phyloP scores from a whole-genome alignment of 2,113 vertebrate species.

The Prunella himalayana region DNA sequence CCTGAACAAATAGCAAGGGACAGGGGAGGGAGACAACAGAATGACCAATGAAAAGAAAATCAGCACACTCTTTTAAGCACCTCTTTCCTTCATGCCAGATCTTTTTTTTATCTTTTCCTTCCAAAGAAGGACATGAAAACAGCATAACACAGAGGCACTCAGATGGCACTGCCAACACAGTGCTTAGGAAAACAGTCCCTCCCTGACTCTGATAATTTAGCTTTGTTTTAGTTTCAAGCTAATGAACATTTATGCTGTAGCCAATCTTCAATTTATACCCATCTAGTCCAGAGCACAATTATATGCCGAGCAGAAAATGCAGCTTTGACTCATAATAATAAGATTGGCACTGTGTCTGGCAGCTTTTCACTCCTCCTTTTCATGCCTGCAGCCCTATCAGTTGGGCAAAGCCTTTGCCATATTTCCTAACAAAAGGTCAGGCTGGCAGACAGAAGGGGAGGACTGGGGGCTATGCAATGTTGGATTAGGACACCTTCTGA shows the following conservation, averaged over 20 bases:
- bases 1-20: not conserved
- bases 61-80: not conserved
- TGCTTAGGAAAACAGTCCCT: conserved; percentile 19
- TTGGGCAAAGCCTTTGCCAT: not conserved
- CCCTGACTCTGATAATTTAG: conserved; percentile 35
- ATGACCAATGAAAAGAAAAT: not conserved
- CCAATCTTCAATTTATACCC: conserved; percentile 52
- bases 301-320: not conserved
- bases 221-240: conserved; percentile 55
- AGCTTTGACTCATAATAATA: conserved; percentile 54
- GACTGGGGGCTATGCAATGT: not conserved
- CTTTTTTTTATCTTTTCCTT: not conserved
- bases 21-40: not conserved
- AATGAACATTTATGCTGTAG: conserved; percentile 51
- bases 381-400: not conserved
- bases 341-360: conserved; percentile 41
- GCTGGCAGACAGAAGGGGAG: not conserved
- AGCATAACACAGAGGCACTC: conserved; percentile 1
- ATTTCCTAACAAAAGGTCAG: not conserved
- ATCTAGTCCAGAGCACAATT: conserved; percentile 47
- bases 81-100: not conserved
- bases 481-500: not conserved
- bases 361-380: conserved; percentile 11
- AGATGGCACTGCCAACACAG: not conserved
- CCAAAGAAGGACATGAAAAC: not conserved